A percentile compares a stretch with the other conserved stretches of the same genome.
Conservation (phyloP, 2,888 invertebrate genomes). For the Cephalotes varians region DNA sequence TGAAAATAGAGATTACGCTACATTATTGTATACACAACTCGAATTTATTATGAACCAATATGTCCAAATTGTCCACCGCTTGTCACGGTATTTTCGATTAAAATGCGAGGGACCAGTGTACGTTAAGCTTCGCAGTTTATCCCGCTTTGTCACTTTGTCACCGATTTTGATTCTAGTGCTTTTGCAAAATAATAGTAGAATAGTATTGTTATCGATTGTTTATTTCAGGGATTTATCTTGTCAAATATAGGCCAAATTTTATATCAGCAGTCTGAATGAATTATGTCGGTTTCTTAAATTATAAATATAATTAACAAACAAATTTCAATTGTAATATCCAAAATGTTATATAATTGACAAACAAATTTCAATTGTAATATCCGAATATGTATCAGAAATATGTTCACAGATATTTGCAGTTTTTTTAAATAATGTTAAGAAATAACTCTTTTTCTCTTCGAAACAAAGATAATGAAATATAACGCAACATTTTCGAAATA, state of each 20-base stretch:
- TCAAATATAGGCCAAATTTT: slow-evolving; percentile 1
- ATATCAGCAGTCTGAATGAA: background rate
- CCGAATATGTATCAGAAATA: background rate
- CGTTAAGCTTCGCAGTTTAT: slow-evolving; percentile 42
- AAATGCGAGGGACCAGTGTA: slow-evolving; percentile 3
- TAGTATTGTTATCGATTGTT: slow-evolving; percentile 12
- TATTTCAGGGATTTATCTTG: slow-evolving; percentile 32
- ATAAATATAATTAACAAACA: background rate
- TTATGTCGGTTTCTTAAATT: slow-evolving; percentile 18
- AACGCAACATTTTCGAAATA: background rate
- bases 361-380: background rate
- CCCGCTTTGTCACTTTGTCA: slow-evolving; percentile 32
- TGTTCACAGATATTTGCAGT: background rate
- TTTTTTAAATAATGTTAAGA: background rate
- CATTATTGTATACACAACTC: background rate
- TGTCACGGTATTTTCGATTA: slow-evolving; percentile 27
- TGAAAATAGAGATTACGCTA: background rate
- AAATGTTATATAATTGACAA: background rate
- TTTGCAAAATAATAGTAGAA: slow-evolving; percentile 32
- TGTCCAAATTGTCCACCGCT: background rate
- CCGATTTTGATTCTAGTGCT: slow-evolving; percentile 15
- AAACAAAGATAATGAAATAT: background rate
- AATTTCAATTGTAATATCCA: background rate
- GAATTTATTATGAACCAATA: background rate
- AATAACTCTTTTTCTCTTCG: background rate